Percentiles rank a stretch among this genome's conserved stretches.
Conservation (phyloP, 2,797 vertebrate genomes). For the Stomatorhinus walkeri region DNA sequence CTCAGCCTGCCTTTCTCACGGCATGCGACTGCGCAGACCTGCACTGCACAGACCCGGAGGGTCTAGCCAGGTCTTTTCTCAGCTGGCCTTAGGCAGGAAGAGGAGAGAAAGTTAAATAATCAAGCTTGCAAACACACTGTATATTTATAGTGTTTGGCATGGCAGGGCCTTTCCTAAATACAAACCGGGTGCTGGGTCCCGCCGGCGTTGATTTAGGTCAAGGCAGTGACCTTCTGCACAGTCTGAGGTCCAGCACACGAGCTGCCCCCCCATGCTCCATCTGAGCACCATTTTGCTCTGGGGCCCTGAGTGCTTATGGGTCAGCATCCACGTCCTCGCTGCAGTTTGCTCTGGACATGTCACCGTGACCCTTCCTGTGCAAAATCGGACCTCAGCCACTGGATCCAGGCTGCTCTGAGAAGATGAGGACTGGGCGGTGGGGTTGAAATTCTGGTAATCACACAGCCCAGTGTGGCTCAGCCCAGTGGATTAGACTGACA, state of each 20-base stretch:
- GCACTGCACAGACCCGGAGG: not conserved
- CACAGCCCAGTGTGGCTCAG: too few relatives aligned
- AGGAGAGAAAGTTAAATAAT: conserved; percentile 32
- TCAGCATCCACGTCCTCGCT: not conserved
- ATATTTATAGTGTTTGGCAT: conserved; percentile 34
- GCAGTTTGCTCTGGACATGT: not conserved
- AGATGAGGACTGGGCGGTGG: not conserved
- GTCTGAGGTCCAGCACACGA: conserved; percentile 8
- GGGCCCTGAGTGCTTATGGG: not conserved
- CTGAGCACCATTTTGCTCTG: not conserved
- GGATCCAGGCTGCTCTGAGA: not conserved
- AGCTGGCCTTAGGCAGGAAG: conserved; percentile 26
- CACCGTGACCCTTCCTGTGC: not conserved
- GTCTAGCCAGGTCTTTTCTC: not conserved
- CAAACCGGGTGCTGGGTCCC: conserved; percentile 22
- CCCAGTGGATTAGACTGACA: not conserved
- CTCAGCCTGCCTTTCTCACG: not conserved
- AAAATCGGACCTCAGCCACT: not conserved
- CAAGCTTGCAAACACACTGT: conserved; percentile 31
- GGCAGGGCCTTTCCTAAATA: conserved; percentile 25
- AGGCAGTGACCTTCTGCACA: conserved; percentile 21
- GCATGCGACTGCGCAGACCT: not conserved
- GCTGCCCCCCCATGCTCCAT: not conserved
- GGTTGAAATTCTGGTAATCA: not conserved
- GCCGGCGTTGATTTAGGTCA: conserved; percentile 25